phyloP scores from a whole-genome alignment of 1,140 invertebrate genomes.

The Ceratitis capitata region DNA sequence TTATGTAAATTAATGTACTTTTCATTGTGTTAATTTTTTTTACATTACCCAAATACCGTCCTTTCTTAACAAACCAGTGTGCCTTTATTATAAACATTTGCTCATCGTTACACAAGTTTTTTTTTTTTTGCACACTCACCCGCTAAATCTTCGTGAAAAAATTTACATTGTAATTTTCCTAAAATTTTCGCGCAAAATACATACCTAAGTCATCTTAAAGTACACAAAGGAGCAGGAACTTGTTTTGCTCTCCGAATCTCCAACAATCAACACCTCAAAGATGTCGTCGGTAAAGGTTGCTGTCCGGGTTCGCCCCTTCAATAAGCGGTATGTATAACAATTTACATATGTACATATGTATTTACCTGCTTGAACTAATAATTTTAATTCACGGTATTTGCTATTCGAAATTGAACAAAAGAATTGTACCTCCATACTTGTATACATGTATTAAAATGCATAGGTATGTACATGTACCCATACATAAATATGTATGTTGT shows the following conservation, averaged over 20 bases:
- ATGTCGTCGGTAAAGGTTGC: constrained; percentile 75
- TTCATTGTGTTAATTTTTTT: neutral
- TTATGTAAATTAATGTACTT: neutral
- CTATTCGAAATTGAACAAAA: neutral
- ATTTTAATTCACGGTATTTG: neutral
- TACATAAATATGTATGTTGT: too few species aligned
- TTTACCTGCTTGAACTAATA: neutral
- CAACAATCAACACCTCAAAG: neutral
- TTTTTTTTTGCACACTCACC: neutral
- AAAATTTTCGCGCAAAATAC: neutral
- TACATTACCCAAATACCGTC: neutral
- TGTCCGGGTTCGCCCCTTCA: constrained; percentile 74
- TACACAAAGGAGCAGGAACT: neutral
- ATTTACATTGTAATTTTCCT: neutral
- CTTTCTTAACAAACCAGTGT: neutral
- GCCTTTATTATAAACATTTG: neutral
- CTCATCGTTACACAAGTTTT: neutral
- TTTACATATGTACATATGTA: neutral
- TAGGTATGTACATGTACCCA: too few species aligned
- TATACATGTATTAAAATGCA: too few species aligned
- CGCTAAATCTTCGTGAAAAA: neutral
- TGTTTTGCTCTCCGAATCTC: neutral
- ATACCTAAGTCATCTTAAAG: neutral
- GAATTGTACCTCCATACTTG: too few species aligned
- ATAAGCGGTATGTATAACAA: constrained; percentile 68